A percentile compares a stretch with the other conserved stretches of the same genome.
Evolutionary conservation across 2,888 invertebrate species (phyloP).

Genomic region (Galerucella calmariensis): DNA sequence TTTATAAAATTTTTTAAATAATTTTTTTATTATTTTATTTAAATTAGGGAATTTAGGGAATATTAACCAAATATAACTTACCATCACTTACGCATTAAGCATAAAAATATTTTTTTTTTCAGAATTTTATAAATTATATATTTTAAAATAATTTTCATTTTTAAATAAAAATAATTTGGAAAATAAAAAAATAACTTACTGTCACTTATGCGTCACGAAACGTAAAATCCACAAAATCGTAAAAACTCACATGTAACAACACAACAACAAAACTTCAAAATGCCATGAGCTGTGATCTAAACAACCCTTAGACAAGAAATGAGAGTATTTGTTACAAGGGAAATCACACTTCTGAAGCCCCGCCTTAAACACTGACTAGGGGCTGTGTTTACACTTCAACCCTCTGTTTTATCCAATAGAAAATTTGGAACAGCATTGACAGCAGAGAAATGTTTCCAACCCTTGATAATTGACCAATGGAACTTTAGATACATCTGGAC

Average conservation of each 20-base stretch:
- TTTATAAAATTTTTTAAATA: too few relatives aligned
- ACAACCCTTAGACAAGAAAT: constrained; percentile 52
- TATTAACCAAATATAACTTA: too few relatives aligned
- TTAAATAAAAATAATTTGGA: background rate
- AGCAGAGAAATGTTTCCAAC: constrained; percentile 56
- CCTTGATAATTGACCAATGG: constrained; percentile 61
- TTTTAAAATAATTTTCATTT: background rate
- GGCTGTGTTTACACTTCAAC: constrained; percentile 61
- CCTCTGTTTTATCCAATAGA: constrained; percentile 60
- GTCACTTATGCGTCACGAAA: background rate
- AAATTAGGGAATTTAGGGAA: too few relatives aligned
- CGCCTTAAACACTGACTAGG: constrained; percentile 59
- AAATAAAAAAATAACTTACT: background rate
- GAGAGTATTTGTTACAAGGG: constrained; percentile 54
- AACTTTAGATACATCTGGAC: constrained; percentile 50
- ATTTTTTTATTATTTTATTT: too few relatives aligned
- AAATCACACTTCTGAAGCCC: constrained; percentile 58
- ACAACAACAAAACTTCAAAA: constrained; percentile 35
- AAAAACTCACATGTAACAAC: constrained; percentile 40
- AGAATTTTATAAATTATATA: too few relatives aligned
- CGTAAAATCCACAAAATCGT: constrained; percentile 25
- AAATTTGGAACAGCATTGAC: constrained; percentile 53
- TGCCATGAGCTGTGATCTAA: constrained; percentile 41
- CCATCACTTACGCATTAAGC: too few relatives aligned
- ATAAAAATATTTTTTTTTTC: too few relatives aligned